Base-by-base conservation (phyloP, 2,888 invertebrate genomes). In the Galerucella nymphaeae region DNA sequence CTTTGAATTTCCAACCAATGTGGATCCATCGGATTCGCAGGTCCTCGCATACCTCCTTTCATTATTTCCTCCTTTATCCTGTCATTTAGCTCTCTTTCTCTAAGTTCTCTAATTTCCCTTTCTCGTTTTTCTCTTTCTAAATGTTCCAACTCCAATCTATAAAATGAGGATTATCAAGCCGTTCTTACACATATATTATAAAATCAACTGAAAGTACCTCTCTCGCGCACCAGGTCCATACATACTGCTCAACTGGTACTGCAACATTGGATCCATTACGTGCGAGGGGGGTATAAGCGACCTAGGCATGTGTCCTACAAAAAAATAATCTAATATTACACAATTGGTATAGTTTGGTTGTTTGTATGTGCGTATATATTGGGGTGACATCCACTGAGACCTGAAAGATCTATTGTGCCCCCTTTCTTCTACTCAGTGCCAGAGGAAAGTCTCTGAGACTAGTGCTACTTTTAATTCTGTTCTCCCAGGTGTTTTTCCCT, bases 1-100 rank as follows among this genome's bases (percentile, higher is more conserved):
- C 96, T 89, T 84, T 97, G 97, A 85, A 97, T 92, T 85, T 98
- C 97, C 80, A 97, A 87, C 96, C 97, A 91, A 82, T 91, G 86
- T 0, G 94, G 94, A 85, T 94, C 94, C 80, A 94, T 68, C 81
- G 85, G 78, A 82, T 86, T 63, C 80, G 86, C 66, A 81, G 85
- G 86, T 2, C 87, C 78, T 78, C 88, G 64, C 87, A 86, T 86
- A 1, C 86, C 86, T 64, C 85, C 91, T 88, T 97, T 94, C 88
- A 94, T 88, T 77, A 96, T 89, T 85, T 96, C 97, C 84, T 96
- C 96, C 87, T 97, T 96, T 77, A 97, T 89, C 77, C 96, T 89
- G 82, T 95, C 95, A 83, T 93, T 93, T 77, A 95, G 88, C 84
- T 96, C 96, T 78, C 94, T 88, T 84, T 94, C 94, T 20, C 94